Evolutionary conservation across 2,113 vertebrate species (phyloP), one percentile per base, ranked within the genome.

Genomic region (Chroicocephalus ridibundus): DNA sequence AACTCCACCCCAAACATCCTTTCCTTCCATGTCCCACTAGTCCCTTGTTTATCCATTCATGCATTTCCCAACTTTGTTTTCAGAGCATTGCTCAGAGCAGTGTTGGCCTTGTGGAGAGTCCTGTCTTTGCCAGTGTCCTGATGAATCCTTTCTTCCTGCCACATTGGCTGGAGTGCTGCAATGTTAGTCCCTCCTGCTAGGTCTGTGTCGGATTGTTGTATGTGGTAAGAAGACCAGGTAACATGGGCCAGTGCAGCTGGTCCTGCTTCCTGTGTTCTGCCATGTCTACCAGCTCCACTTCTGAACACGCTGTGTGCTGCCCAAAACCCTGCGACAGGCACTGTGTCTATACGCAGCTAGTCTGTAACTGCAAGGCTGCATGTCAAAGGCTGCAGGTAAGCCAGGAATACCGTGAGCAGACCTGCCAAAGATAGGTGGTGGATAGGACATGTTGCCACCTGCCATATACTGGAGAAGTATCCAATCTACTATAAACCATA

Each of bases 221-320:
- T 0, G 0, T 8, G 13, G 7, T 57, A 14, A 71, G 31, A 46
- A 10, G n/a, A 14, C 25, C 0, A 0, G 13, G 20, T 55, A 44
- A 55, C 1, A 0, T 29, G 32, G 19, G 8, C 15, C 46, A 54
- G 40, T 26, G 36, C 31, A 32, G n/a, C 46, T 79, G 25, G 44
- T 40, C 15, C 1, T 2, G 7, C 27, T 29, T 26, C 38, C 58
- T 17, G 11, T 2, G 0, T 51, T 71, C 26, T 61, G 36, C 40
- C 26, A 15, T n/a, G 22, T 58, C 5, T 49, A 49, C 11, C 47
- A 49, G 19, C 18, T 69, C 8, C 26, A 29, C 40, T 58, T 49
- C 49, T 61, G 46, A 18, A 18, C 13, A 55, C 36, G 29, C 72
- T 80, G 13, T 54, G 15, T 17, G 9, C 34, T 84, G 34, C 13